Evolutionary conservation across 1,140 invertebrate species (phyloP), one percentile per base, ranked within the genome.

Genomic region (Aphis craccivora): DNA sequence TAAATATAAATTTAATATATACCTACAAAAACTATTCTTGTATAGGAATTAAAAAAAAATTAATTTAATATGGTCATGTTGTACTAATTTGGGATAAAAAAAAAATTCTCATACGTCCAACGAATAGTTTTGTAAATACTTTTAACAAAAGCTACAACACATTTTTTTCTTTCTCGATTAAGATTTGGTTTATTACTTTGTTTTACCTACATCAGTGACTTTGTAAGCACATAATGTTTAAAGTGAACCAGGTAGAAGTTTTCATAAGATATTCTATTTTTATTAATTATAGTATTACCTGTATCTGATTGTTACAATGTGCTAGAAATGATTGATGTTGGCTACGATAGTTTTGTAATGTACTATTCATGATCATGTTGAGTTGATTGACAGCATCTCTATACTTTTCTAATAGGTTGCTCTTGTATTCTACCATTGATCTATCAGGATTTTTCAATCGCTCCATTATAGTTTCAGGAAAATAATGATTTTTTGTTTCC

Each of bases 401-500:
- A 96, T 98, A 97, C 91, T 97, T 97, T 35, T 97, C 96, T 92
- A 98, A 97, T 93, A 99, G 95, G 95, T 97, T 97, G 60, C 97
- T 97, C 96, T 99, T 97, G 95, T 98, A 98, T 94, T 98, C 97
- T 94, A 97, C 96, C 96, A 98, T 98, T 22, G 97, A 98, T 53
- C 96, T 96, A 91, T 96, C 96, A 11, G 97, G 97, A 94, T 97
- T 97, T 94, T 97, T 97, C 95, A 98, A 96, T 95, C 98, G 97
- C 89, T 98, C 97, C 94, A 99, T 97, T 93, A 98, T 98, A 6
- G 96, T 96, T 83, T 97, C 96, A 94, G 97, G 97, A 95, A 99
- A 98, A 95, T 99, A 99, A 96, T 99, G 99, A 94, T 97, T 97
- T 95, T 99, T 99, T 93, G 98, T 98, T 95, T 99, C 98, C 99